Evolutionary conservation across 1,140 invertebrate genomes (phyloP).

Genomic region (Adelges cooleyi): DNA sequence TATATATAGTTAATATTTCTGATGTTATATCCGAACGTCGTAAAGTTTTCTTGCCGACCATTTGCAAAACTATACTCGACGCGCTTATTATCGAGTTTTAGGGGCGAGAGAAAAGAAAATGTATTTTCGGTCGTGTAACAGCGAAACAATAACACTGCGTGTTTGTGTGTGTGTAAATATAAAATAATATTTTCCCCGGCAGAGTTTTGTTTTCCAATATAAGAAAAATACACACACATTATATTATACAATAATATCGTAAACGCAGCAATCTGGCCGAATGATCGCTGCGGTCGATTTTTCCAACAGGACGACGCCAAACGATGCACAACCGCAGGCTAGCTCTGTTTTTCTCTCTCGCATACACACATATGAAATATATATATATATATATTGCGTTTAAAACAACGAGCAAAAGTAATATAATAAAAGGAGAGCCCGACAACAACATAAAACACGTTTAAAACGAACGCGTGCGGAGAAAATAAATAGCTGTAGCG

Average conservation of each 20-base stretch:
- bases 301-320: neutral
- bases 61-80: too few species aligned
- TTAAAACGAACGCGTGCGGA: conserved; percentile 21
- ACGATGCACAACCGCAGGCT: neutral
- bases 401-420: conserved; percentile 25
- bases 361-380: neutral
- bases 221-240: too few species aligned
- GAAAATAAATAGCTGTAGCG: conserved; percentile 28
- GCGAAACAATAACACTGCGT: conserved; percentile 16
- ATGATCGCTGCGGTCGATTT: conserved; percentile 26
- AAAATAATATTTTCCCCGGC: conserved; percentile 1
- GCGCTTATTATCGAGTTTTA: neutral
- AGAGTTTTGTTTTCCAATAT: neutral
- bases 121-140: neutral
- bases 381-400: conserved; percentile 9
- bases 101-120: neutral
- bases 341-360: neutral
- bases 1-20: too few species aligned
- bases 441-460: conserved; percentile 21
- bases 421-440: conserved; percentile 23
- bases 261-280: conserved; percentile 24
- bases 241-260: conserved; percentile 11
- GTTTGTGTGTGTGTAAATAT: too few species aligned
- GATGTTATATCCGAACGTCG: too few species aligned
- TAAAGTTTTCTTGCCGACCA: too few species aligned